These are phyloP conservation scores for Neofelis nebulosa DNA, from an alignment of 2,113 vertebrate genomes.

Conservation along the genomic window DNA sequence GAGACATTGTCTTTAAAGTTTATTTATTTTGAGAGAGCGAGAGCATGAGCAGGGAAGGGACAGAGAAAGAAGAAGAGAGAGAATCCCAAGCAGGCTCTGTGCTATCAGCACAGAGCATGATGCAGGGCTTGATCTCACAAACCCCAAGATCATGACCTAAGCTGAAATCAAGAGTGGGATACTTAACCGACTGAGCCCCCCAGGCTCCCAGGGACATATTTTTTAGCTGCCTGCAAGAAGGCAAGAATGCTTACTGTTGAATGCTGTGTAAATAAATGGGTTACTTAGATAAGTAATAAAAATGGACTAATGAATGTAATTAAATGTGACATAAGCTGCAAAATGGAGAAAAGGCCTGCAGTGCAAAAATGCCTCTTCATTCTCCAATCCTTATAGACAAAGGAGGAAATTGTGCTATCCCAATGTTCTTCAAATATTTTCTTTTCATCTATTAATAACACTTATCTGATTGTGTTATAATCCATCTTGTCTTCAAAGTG, in stretches of 20 bases:
- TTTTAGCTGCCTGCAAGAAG: neutral
- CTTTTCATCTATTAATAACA: neutral
- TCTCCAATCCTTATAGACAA: neutral
- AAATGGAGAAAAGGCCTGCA: neutral
- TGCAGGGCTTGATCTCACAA: too few relatives aligned
- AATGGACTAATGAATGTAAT: neutral
- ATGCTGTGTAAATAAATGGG: neutral
- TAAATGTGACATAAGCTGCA: neutral
- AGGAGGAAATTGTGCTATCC: neutral
- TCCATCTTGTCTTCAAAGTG: neutral
- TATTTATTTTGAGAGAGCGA: too few relatives aligned
- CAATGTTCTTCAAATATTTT: neutral
- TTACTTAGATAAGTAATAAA: slow-evolving; percentile 35
- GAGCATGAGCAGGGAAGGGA: too few relatives aligned
- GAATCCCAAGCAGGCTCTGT: too few relatives aligned
- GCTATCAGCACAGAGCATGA: too few relatives aligned
- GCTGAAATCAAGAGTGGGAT: too few relatives aligned
- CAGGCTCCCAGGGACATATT: neutral
- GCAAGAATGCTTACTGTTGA: neutral
- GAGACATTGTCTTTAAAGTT: neutral
- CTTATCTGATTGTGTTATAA: neutral
- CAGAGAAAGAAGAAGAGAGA: too few relatives aligned
- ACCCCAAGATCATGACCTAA: too few relatives aligned
- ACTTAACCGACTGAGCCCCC: too few relatives aligned
- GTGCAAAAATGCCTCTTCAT: neutral